Conservation (phyloP, 35 echinoderm and acorn worm species). For the Eucidaris tribuloides region DNA sequence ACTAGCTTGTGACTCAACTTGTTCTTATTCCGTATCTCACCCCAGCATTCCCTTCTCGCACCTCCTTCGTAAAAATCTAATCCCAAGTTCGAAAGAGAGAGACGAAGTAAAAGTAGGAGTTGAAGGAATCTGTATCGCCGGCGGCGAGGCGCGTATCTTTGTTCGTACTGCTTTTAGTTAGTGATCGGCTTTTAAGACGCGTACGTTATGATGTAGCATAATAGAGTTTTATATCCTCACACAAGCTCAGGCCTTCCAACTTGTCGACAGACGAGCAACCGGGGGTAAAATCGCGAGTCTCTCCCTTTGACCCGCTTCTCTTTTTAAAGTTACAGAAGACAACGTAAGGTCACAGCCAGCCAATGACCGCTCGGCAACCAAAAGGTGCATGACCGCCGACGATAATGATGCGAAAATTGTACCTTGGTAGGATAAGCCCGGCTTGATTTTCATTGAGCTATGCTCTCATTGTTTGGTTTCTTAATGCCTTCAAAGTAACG, state of each 20-base stretch:
- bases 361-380: slow-evolving; percentile 17
- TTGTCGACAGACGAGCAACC: not conserved
- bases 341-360: not conserved
- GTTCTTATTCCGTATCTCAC: not conserved
- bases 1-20: slow-evolving; percentile 7
- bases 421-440: slow-evolving; percentile 10
- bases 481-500: slow-evolving; percentile 9
- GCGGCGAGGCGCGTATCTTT: slow-evolving; percentile 14
- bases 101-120: slow-evolving; percentile 26
- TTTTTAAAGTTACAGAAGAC: slow-evolving; percentile 7
- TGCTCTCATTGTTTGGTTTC: slow-evolving; percentile 3
- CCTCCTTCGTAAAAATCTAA: slow-evolving; percentile 19
- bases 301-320: slow-evolving; percentile 25
- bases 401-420: not conserved
- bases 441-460: not conserved
- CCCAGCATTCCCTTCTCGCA: slow-evolving; percentile 19
- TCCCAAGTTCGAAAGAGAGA: slow-evolving; percentile 11
- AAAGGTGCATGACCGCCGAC: slow-evolving; percentile 5
- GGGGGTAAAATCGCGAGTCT: not conserved
- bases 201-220: slow-evolving; percentile 5
- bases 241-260: slow-evolving; percentile 23
- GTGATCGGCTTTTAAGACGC: slow-evolving; percentile 20
- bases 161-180: slow-evolving; percentile 33
- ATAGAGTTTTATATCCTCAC: slow-evolving; percentile 34
- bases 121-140: slow-evolving; percentile 6